Base-by-base conservation (phyloP, 2,113 vertebrate genomes). In the Australoheros scitulus region DNA sequence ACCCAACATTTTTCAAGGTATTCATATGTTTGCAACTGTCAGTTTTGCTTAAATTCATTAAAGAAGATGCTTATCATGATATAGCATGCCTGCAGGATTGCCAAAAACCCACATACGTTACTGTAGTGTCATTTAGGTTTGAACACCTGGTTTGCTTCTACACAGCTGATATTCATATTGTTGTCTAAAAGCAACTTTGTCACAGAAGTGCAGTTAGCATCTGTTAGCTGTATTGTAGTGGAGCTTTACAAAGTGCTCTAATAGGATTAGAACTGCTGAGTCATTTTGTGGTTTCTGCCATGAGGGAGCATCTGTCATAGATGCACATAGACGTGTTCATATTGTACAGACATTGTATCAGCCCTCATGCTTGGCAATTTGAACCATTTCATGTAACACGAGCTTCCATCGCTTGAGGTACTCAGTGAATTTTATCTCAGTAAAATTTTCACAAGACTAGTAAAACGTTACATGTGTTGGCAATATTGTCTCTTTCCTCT, bases 141-240 rank as follows among this genome's bases (percentile, higher is more conserved):
- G 58, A 29, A 55, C 77, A 84, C 47, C 43, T 70, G 43, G 17
- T 70, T 75, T 87, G 82, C 89, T 79, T 52, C 15, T 55, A 24
- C 26, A n/a, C 47, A 26, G 76, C 24, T 60, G 38, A 70, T 72
- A 50, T 78, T 22, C 24, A 38, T 47, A 15, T 50, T 29, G 64
- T 85, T 68, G 36, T 64, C 50, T 60, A 22, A 59, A 81, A 47
- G 43, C 72, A 84, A 80, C 29, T 41, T 15, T 18, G n/a, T 18
- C 3, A 18, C 55, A 15, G 36, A 79, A 50, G 22, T 9, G 50
- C 58, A 79, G 43, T 61, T 38, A 29, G n/a, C 61, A 61, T 61
- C 43, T 74, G 34, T 82, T 76, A 36, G 32, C 76, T 81, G n/a
- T 18, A 50, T 20, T 55, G 14, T 24, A 64, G 55, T 38, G 20